Base-by-base conservation (phyloP, 2,888 invertebrate genomes). In the Hirtodrosophila alboralis region DNA sequence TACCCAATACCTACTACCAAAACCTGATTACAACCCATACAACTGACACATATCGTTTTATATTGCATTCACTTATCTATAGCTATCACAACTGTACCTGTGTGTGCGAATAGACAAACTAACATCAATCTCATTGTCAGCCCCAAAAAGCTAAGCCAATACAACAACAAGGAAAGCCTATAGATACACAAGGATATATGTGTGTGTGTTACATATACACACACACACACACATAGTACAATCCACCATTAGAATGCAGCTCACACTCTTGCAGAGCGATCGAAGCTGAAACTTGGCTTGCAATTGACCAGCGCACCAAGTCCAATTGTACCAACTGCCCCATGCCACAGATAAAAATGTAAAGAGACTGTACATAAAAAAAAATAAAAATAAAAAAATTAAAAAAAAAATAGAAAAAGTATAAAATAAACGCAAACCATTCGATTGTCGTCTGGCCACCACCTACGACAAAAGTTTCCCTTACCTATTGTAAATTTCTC, bases 261-360 rank as follows among this genome's bases (percentile, higher is more conserved):
- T 40, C 54, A 34, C 18, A 27, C 62, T 16, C 23, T 12, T 18
- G n/a, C 1, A 6, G 8, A 4, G 31, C 13, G 28, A 56, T 66
- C 47, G 43, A 67, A 61, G 61, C 57, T 31, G 58, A 68, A 85
- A 75, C 79, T 83, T 85, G 85, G 79, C 79, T 84, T 78, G 79
- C 79, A 79, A 79, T 79, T 84, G 79, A 79, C 79, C 79, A 79
- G 56, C 79, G 75, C 79, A 81, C 61, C 79, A 71, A 75, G 79
- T 53, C 77, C 78, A 73, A 76, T 78, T 84, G 73, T 72, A 58
- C 59, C 58, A 69, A 64, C 64, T 40, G 49, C 59, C 30, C 16
- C 10, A 18, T 2, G 3, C 18, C 8, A 0, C 41, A 6, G 13
- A 26, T 26, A 21, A 40, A n/a, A 38, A 56, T 49, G 65, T 58